A percentile compares a stretch with the other conserved stretches of the same genome.
These are phyloP conservation scores for Sclerodermus sp. DNA, from an alignment of 2,888 invertebrate genomes.

Conservation along the genomic window DNA sequence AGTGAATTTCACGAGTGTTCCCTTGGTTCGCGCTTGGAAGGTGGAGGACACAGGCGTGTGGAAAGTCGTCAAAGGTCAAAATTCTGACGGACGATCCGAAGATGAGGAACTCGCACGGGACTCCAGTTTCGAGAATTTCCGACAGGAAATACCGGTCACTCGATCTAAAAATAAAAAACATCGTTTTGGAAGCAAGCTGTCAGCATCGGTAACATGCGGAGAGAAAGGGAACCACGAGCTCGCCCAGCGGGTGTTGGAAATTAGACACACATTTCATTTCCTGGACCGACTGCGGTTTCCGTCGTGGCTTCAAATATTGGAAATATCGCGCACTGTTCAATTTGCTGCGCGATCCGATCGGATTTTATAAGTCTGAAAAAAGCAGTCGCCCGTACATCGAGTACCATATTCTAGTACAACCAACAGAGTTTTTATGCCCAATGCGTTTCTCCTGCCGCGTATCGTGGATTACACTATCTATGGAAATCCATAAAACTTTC, in stretches of 20 bases:
- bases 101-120: neutral
- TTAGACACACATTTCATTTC: constrained; percentile 57
- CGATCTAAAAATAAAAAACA: constrained; percentile 14
- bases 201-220: neutral
- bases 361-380: constrained; percentile 36
- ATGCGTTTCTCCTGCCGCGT: too few species aligned
- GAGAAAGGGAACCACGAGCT: constrained; percentile 13
- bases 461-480: too few species aligned
- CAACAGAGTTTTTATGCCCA: too few species aligned
- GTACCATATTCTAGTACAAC: too few species aligned
- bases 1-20: too few species aligned
- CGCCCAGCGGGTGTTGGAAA: constrained; percentile 45
- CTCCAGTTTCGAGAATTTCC: neutral
- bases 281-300: constrained; percentile 53
- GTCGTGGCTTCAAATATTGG: constrained; percentile 52
- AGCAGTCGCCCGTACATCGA: constrained; percentile 4
- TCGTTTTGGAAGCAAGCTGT: constrained; percentile 10
- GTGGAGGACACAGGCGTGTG: neutral
- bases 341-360: constrained; percentile 44
- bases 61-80: constrained; percentile 8
- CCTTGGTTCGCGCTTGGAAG: neutral
- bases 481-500: too few species aligned
- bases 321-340: constrained; percentile 49
- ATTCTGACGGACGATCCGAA: constrained; percentile 11
- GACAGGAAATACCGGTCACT: neutral